Evolutionary conservation across 2,113 vertebrate species (phyloP).

Genomic region (Columba janthina): DNA sequence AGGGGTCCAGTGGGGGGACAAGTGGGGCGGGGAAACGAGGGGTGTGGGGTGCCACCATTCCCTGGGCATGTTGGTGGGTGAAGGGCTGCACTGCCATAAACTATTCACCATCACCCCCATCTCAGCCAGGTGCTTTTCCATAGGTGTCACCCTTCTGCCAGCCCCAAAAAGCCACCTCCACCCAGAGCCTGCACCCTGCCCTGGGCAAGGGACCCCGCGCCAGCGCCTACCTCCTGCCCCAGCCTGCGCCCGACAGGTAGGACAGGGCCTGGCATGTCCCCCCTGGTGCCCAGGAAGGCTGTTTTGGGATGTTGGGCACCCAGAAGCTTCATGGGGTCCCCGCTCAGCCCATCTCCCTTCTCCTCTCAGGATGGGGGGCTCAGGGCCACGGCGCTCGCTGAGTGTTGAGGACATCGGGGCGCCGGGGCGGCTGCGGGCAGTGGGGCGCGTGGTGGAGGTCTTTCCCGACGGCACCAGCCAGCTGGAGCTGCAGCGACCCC

Average conservation of each 20-base stretch:
- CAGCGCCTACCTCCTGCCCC: constrained; percentile 79
- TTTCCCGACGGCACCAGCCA: constrained; percentile 89
- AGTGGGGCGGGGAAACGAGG: too few relatives aligned
- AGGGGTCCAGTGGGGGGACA: fast-evolving
- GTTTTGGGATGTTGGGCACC: neutral
- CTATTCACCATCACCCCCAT: fast-evolving
- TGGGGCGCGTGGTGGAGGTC: constrained; percentile 84
- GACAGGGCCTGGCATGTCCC: fast-evolving
- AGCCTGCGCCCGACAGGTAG: constrained; percentile 79
- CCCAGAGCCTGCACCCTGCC: constrained; percentile 82
- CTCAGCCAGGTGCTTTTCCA: constrained; percentile 37
- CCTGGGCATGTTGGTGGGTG: fast-evolving
- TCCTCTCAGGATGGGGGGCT: constrained; percentile 10
- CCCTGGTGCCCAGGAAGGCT: fast-evolving
- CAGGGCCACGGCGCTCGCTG: constrained; percentile 60
- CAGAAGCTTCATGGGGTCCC: neutral
- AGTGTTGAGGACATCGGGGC: constrained; percentile 82
- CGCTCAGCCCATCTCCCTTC: fast-evolving
- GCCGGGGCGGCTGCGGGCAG: constrained; percentile 72
- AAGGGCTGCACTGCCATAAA: fast-evolving
- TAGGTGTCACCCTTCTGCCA: constrained; percentile 90
- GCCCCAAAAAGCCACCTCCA: constrained; percentile 83
- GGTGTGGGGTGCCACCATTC: fast-evolving
- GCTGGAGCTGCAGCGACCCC: constrained; percentile 84
- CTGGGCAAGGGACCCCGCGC: constrained; percentile 82